A percentile compares a stretch with the other conserved stretches of the same genome.
phyloP scores from a whole-genome alignment of 2,113 vertebrate genomes.

The Copsychus sechellarum region DNA sequence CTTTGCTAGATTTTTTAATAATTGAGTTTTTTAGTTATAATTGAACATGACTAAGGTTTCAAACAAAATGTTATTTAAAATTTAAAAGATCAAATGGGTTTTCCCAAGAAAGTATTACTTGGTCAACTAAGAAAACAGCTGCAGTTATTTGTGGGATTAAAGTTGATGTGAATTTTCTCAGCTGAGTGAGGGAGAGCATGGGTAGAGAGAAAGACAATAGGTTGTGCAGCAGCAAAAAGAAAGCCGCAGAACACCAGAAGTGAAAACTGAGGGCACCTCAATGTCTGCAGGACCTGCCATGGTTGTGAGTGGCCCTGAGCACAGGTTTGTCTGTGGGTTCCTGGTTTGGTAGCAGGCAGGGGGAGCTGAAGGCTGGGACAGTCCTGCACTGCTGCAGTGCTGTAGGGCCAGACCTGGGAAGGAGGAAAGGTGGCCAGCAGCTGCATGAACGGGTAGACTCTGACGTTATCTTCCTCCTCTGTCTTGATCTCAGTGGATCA shows the following conservation, averaged over 20 bases:
- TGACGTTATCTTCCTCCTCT: neutral
- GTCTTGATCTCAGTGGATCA: neutral
- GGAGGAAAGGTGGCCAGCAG: slow-evolving; percentile 25
- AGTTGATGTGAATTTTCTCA: neutral
- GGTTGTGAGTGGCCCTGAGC: neutral
- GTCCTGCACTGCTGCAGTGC: neutral
- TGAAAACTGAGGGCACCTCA: neutral
- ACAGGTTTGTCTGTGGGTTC: neutral
- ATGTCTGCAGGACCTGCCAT: neutral
- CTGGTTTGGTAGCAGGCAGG: neutral
- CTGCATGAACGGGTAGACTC: neutral
- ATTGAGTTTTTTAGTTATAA: neutral
- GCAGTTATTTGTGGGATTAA: neutral
- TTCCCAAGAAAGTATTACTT: neutral
- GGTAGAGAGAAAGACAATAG: neutral
- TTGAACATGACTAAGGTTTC: neutral
- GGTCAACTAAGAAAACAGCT: neutral
- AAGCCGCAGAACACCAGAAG: neutral
- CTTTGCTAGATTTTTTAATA: neutral
- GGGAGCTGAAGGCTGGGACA: neutral
- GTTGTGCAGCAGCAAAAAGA: neutral
- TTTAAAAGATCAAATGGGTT: neutral
- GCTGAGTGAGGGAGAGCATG: neutral
- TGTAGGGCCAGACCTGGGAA: neutral
- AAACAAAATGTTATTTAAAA: slow-evolving; percentile 14